These are phyloP conservation scores for Colletes collaris DNA, from an alignment of 2,888 invertebrate species.

Conservation along the genomic window DNA sequence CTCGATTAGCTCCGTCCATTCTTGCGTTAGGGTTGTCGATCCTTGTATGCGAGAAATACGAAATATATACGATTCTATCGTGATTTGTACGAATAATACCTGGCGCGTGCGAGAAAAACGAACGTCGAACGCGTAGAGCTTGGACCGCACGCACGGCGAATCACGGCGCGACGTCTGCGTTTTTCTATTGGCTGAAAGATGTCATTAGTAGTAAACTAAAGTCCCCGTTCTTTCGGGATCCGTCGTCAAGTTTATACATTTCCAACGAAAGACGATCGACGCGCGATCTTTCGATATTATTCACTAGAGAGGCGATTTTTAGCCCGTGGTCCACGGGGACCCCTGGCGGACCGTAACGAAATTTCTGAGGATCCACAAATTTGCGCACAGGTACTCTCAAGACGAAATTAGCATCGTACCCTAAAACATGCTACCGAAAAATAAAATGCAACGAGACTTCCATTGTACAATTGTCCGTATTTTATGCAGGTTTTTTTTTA, in stretches of 20 bases:
- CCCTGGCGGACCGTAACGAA: no score
- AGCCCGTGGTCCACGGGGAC: no score
- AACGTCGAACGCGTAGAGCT: slow-evolving; percentile 1
- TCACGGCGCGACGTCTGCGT: background rate
- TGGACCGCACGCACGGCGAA: slow-evolving; percentile 1
- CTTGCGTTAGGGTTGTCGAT: background rate
- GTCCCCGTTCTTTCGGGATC: background rate
- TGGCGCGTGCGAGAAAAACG: slow-evolving; percentile 1
- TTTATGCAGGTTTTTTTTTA: no score
- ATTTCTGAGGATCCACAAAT: no score
- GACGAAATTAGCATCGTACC: no score
- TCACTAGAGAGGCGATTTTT: no score
- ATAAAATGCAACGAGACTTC: no score
- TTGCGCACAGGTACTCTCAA: no score
- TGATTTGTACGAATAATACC: background rate
- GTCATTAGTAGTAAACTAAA: slow-evolving; percentile 29
- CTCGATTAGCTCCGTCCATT: slow-evolving; percentile 26
- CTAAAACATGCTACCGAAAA: no score
- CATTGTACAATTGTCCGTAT: no score
- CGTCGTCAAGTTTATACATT: background rate
- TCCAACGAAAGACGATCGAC: background rate
- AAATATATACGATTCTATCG: background rate
- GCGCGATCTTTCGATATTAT: background rate
- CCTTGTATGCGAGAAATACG: background rate
- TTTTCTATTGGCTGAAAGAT: slow-evolving; percentile 18